Evolutionary conservation across 1,140 invertebrate species (phyloP).

Genomic region (Lepidurus apus): DNA sequence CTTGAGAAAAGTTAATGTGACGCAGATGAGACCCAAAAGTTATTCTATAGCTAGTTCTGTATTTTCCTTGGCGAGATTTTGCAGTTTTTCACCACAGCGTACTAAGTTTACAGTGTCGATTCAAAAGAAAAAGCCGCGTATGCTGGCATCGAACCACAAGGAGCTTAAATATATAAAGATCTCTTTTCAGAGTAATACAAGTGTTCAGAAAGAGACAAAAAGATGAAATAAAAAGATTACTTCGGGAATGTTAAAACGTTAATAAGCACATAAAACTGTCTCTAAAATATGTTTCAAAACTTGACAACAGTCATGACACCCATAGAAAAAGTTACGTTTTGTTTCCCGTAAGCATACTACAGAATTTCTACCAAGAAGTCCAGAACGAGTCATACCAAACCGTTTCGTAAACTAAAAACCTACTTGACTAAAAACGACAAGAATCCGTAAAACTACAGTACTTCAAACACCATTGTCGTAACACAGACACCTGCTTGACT

Average conservation of each 20-base stretch:
- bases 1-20: slow-evolving; percentile 3
- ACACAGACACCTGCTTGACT: slow-evolving; percentile 3
- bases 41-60: slow-evolving; percentile 19
- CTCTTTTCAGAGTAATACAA: neutral
- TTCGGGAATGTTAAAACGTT: neutral
- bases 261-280: neutral
- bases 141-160: neutral
- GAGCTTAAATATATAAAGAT: neutral
- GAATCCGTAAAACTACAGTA: neutral
- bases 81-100: neutral
- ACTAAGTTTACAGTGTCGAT: neutral
- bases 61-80: slow-evolving; percentile 9
- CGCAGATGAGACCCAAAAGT: slow-evolving; percentile 7
- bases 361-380: neutral
- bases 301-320: neutral
- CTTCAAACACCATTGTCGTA: neutral
- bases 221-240: neutral
- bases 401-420: too few relatives aligned
- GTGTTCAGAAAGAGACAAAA: neutral
- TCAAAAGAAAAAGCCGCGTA: neutral
- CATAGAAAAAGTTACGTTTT: neutral
- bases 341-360: neutral
- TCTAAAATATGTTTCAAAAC: neutral
- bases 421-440: too few relatives aligned
- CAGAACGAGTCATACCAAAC: too few relatives aligned